Conservation (phyloP, 2,888 invertebrate species). For the Blera fallax region DNA sequence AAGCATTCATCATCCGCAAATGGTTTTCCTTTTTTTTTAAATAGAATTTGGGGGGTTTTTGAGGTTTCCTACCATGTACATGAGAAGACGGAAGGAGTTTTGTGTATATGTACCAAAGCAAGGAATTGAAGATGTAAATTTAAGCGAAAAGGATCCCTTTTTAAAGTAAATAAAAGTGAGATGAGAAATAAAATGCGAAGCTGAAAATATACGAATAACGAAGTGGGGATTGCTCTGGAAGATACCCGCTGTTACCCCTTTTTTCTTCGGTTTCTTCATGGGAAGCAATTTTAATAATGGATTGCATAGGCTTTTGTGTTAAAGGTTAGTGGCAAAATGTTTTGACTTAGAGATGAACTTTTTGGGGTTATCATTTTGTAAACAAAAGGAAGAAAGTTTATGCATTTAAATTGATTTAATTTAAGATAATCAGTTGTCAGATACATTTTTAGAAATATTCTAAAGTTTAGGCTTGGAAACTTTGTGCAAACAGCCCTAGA, state of each 20-base stretch:
- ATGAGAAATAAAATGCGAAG: neutral
- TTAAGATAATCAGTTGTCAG: no score
- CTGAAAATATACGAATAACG: neutral
- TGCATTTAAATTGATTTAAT: no score
- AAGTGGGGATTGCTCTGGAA: neutral
- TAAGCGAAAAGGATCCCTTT: neutral
- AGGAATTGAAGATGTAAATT: neutral
- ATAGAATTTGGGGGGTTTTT: neutral
- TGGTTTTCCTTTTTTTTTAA: neutral
- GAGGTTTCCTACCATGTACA: neutral
- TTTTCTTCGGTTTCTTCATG: neutral
- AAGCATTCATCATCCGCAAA: slow-evolving; percentile 1
- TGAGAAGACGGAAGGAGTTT: neutral
- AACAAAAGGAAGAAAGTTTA: no score
- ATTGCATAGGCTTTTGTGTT: neutral
- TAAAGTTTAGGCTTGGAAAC: no score
- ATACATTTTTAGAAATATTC: no score
- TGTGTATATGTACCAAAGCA: neutral
- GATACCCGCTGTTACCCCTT: neutral
- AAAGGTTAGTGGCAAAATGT: neutral
- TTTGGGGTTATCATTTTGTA: neutral
- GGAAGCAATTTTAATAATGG: neutral
- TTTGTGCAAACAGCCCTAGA: no score
- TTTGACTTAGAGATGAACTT: neutral
- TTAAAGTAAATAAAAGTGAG: neutral